Base-by-base conservation (phyloP, 2,113 vertebrate genomes). In the Mandrillus leucophaeus region DNA sequence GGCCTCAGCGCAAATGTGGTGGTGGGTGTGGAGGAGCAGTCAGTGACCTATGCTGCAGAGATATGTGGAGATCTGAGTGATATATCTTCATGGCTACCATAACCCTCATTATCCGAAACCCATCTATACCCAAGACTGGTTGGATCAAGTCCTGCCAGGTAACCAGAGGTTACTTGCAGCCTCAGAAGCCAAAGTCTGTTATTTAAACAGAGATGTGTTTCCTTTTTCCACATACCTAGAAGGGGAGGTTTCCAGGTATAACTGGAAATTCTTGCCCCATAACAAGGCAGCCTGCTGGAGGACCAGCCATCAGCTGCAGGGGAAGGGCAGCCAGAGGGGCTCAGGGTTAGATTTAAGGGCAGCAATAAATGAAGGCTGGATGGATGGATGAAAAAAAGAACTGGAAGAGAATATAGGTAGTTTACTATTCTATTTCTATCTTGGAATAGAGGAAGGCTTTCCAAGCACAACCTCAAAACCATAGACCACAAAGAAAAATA, bases 201-300 rank as follows among this genome's bases (percentile, higher is more conserved):
- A 64, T 59, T 81, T 38, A 70, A 94, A 94, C 75, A 50, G 38
- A 57, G 38, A 23, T 27, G 57, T 75, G 18, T 61, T 82, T 90
- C 27, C 20, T 30, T 22, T 86, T 32, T 30, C 17, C 38, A 30
- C 2, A 1, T 75, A 94, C 57, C 70, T 88, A 73, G 43, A 75
- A 84, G 59, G 38, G 45, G n/a, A 90, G 38, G n/a, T 32, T 95
- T 79, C 90, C 55, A 79, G 76, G 78, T 55, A 82, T 72, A 59
- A 64, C 92, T 72, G 66, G 40, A 73, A 86, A 90, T 48, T 70
- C n/a, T 57, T 94, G 72, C 68, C 30, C 3, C 50, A 27, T 18
- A 25, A 8, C 40, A 75, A 73, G 72, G 45, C 61, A 17, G 1
- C 5, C 20, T 18, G 64, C 45, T 66, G 20, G 78, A 90, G 83